Evolutionary conservation across 2,888 invertebrate species (phyloP), one percentile per base, ranked within the genome.

Genomic region (Drosophila anceps): DNA sequence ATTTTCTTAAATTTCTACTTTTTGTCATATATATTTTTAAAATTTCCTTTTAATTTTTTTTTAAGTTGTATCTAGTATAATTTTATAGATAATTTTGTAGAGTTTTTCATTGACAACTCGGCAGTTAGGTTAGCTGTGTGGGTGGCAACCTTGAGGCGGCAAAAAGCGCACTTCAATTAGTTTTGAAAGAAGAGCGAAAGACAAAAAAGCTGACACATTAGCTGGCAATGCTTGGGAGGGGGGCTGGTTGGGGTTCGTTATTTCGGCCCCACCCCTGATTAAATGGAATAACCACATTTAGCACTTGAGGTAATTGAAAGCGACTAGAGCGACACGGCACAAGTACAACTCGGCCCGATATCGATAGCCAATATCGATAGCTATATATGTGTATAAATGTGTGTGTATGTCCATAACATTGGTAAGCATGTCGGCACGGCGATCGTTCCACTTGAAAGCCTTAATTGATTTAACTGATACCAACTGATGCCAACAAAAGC

Each of bases 391-490:
- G 18, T 50, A 18, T n/a, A n/a, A n/a, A n/a, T n/a, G n/a, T 18
- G 15, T 50, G 31, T 18, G 31, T 24, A 24, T 69, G 58, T 35
- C 48, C 58, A 58, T 69, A 77, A 84, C 82, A 84, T 71, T 77
- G 82, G 82, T 82, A 70, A 80, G 82, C 80, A 77, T 82, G 83
- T 81, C 60, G 69, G 71, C 79, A 88, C 88, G 88, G 84, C 79
- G 74, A 76, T 31, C 50, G 73, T 84, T 78, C 81, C 88, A 88
- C 89, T 88, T 89, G 87, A 88, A 80, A 84, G 80, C 75, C 76
- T 77, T 90, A 90, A 90, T 90, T 90, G 90, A 90, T 90, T 90
- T 90, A 91, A 84, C 89, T 86, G 88, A 89, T 90, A 89, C 90
- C 48, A 48, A 85, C 79, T 73, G 62, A 73, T 71, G 74, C 69